phyloP scores from a whole-genome alignment of 2,113 vertebrate species.

The Thomomys bottae region DNA sequence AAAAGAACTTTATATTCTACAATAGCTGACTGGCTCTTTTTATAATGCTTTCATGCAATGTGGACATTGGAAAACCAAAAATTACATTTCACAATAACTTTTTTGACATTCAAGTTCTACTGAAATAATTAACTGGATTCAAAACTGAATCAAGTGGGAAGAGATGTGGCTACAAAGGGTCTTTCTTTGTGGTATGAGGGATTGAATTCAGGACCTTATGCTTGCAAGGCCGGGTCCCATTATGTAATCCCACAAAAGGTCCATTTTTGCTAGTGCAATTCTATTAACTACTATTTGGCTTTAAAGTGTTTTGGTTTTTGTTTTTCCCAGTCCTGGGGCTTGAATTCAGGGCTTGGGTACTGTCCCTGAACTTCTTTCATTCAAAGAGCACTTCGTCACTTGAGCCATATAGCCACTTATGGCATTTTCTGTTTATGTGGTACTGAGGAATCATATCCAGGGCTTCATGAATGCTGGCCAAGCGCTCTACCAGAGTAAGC shows the following conservation, averaged over 20 bases:
- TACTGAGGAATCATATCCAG: too few relatives aligned
- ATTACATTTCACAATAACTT: not conserved
- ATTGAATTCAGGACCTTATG: too few relatives aligned
- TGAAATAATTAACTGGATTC: not conserved
- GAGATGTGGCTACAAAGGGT: not conserved
- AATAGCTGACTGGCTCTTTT: not conserved
- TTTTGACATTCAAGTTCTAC: not conserved
- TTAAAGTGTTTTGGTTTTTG: too few relatives aligned
- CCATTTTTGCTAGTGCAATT: not conserved
- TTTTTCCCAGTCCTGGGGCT: too few relatives aligned
- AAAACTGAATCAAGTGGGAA: not conserved
- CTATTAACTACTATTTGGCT: not conserved
- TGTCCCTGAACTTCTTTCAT: too few relatives aligned
- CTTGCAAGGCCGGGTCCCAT: too few relatives aligned
- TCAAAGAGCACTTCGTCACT: too few relatives aligned
- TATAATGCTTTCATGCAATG: not conserved
- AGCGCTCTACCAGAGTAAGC: too few relatives aligned
- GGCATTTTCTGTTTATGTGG: too few relatives aligned
- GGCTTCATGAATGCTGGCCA: too few relatives aligned
- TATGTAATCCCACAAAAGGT: not conserved
- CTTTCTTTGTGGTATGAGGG: not conserved
- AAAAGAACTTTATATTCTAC: not conserved
- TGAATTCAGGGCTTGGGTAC: too few relatives aligned
- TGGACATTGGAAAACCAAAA: conserved; percentile 4
- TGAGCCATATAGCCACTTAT: too few relatives aligned